phyloP scores from a whole-genome alignment of 1,140 invertebrate species.

The Eumaeus atala region DNA sequence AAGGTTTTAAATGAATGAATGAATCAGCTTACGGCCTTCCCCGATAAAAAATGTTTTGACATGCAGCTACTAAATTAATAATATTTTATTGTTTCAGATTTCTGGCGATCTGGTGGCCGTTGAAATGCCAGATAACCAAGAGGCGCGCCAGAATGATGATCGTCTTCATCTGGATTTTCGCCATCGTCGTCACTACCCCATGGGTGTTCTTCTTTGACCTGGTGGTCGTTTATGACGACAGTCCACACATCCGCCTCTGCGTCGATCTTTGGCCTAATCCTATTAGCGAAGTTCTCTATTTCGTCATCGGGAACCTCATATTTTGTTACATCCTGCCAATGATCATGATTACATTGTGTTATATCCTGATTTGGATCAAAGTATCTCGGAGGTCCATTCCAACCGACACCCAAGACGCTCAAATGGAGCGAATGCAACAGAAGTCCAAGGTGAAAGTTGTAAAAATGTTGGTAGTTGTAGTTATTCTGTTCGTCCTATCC shows the following conservation, averaged over 20 bases:
- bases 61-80: no score
- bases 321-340: constrained; percentile 95
- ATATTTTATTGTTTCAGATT: constrained; percentile 83
- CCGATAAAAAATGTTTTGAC: no score
- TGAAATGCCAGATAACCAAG: constrained; percentile 93
- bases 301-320: constrained; percentile 90
- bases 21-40: no score
- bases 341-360: constrained; percentile 92
- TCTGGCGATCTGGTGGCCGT: constrained; percentile 94
- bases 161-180: constrained; percentile 92
- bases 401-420: constrained; percentile 91
- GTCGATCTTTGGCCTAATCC: constrained; percentile 89
- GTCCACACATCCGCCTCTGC: constrained; percentile 82
- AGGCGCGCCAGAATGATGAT: constrained; percentile 89
- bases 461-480: constrained; percentile 96
- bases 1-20: no score
- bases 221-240: constrained; percentile 82
- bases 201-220: constrained; percentile 94
- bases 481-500: constrained; percentile 94
- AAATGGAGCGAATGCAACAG: constrained; percentile 93
- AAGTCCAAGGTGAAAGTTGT: constrained; percentile 96
- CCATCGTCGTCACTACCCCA: constrained; percentile 87
- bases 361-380: constrained; percentile 94
- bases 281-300: constrained; percentile 87
- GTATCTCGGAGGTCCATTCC: constrained; percentile 91